These are phyloP conservation scores for Oceanites oceanicus DNA, from an alignment of 2,113 vertebrate genomes.

Conservation along the genomic window DNA sequence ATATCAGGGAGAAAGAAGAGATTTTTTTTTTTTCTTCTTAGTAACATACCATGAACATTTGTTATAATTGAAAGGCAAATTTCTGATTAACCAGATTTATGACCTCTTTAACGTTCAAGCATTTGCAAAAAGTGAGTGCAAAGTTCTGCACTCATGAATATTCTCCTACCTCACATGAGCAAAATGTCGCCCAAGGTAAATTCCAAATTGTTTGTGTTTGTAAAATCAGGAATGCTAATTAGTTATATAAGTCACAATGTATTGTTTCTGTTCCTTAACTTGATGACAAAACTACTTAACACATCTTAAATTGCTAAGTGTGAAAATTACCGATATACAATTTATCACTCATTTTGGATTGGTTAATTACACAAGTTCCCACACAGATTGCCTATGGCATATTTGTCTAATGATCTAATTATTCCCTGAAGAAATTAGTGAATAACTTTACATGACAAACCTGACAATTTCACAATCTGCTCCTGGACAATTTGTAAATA, in stretches of 20 bases:
- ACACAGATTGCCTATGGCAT: slow-evolving; percentile 68
- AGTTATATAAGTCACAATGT: slow-evolving; percentile 67
- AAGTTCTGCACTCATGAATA: slow-evolving; percentile 66
- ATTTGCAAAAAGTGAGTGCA: slow-evolving; percentile 67
- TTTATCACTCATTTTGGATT: slow-evolving; percentile 72
- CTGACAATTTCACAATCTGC: slow-evolving; percentile 66
- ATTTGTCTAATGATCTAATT: slow-evolving; percentile 65
- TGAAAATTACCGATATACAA: slow-evolving; percentile 66
- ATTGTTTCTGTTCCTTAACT: slow-evolving; percentile 62
- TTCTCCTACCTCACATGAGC: slow-evolving; percentile 66
- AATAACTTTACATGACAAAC: slow-evolving; percentile 70
- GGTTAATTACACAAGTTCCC: slow-evolving; percentile 69
- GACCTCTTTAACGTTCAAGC: slow-evolving; percentile 67
- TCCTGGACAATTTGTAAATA: slow-evolving; percentile 66
- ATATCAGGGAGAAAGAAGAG: slow-evolving; percentile 7
- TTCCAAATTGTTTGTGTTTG: slow-evolving; percentile 68
- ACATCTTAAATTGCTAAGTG: slow-evolving; percentile 63
- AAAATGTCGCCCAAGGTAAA: slow-evolving; percentile 66
- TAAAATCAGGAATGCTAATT: slow-evolving; percentile 65
- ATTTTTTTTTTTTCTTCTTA: not conserved
- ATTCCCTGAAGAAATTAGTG: slow-evolving; percentile 70
- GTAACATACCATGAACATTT: slow-evolving; percentile 69
- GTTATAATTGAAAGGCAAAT: slow-evolving; percentile 69
- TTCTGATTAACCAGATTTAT: slow-evolving; percentile 69
- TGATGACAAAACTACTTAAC: slow-evolving; percentile 67